phyloP scores from a whole-genome alignment of 2,113 vertebrate species.

The Porphyrio hochstetteri region DNA sequence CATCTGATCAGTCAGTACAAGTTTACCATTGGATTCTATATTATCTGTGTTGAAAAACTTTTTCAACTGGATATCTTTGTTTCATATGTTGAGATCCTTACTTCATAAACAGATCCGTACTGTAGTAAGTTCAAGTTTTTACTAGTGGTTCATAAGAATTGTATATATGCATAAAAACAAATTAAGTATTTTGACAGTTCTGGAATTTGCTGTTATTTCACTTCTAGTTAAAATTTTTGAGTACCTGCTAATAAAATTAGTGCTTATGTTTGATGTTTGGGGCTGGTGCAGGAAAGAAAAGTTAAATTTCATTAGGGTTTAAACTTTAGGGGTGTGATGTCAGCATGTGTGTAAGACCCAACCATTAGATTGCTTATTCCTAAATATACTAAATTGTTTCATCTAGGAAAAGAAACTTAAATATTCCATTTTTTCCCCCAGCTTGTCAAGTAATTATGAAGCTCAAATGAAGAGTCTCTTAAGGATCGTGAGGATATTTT shows the following conservation, averaged over 20 bases:
- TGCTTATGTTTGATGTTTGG: not conserved
- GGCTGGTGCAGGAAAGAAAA: not conserved
- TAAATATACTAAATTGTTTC: not conserved
- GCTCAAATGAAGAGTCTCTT: slow-evolving; percentile 98
- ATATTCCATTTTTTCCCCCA: slow-evolving; percentile 66
- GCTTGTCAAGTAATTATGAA: slow-evolving; percentile 96
- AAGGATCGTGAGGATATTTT: slow-evolving; percentile 96
- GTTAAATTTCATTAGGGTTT: not conserved
- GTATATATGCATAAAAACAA: not conserved
- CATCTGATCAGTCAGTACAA: not conserved
- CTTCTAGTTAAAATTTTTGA: not conserved
- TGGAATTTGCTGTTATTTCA: not conserved
- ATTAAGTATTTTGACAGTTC: not conserved
- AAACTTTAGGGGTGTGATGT: not conserved
- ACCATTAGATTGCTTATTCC: not conserved
- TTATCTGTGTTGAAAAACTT: not conserved
- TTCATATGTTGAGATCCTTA: not conserved
- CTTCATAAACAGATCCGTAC: not conserved
- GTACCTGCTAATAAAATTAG: not conserved
- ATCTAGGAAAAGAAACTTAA: slow-evolving; percentile 38
- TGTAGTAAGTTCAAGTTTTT: not conserved
- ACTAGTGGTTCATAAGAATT: not conserved
- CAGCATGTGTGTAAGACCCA: not conserved
- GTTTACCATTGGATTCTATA: not conserved
- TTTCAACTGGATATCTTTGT: not conserved